Percentiles rank a stretch among this genome's conserved stretches.
phyloP scores from a whole-genome alignment of 2,888 invertebrate genomes.

The Cheilosia scutellata region DNA sequence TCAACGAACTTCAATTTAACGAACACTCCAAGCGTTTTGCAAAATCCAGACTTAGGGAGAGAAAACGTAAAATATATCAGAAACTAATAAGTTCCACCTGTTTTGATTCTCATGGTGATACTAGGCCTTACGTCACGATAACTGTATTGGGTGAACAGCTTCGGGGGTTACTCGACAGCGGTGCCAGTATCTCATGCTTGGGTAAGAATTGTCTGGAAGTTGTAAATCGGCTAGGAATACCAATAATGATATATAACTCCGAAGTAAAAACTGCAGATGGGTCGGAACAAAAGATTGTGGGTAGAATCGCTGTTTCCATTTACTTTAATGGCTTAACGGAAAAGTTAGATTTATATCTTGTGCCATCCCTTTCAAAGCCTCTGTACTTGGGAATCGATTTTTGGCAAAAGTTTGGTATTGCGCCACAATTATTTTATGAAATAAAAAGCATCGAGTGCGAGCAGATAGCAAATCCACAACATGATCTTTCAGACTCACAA shows the following conservation, averaged over 20 bases:
- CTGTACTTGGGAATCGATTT: constrained; percentile 61
- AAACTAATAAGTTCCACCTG: background rate
- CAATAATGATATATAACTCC: background rate
- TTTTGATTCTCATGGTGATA: background rate
- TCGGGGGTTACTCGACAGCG: background rate
- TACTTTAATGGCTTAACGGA: background rate
- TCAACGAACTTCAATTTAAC: background rate
- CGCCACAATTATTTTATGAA: background rate
- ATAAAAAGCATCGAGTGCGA: constrained; percentile 25
- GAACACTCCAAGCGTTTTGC: background rate
- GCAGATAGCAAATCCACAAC: constrained; percentile 2
- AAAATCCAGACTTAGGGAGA: background rate
- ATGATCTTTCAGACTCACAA: background rate
- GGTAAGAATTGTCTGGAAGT: too few relatives aligned
- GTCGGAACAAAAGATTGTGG: background rate
- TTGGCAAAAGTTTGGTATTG: constrained; percentile 31
- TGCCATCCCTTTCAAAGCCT: constrained; percentile 49
- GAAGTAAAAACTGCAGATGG: constrained; percentile 2
- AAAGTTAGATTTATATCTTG: constrained; percentile 17
- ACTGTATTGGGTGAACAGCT: background rate
- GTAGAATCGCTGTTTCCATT: background rate
- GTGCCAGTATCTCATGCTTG: background rate
- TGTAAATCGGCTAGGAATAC: background rate
- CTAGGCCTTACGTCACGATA: background rate
- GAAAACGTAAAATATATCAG: background rate